Conservation (phyloP, 1,140 invertebrate species). For the Drosophila grimshawi region DNA sequence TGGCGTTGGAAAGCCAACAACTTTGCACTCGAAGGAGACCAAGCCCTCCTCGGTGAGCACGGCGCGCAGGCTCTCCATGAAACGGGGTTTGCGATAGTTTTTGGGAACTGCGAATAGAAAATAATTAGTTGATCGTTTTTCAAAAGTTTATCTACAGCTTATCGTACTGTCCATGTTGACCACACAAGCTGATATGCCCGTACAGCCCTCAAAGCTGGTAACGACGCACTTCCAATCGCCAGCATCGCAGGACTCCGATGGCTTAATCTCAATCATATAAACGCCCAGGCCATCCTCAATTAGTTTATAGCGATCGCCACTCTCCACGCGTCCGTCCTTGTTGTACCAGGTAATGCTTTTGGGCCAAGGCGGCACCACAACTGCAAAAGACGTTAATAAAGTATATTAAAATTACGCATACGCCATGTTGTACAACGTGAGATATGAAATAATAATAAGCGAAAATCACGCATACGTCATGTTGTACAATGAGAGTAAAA, state of each 20-base stretch:
- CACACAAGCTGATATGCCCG: constrained; percentile 89
- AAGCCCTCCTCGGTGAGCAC: constrained; percentile 95
- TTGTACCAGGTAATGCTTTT: constrained; percentile 93
- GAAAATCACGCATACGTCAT: constrained; percentile 36
- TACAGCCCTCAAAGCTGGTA: constrained; percentile 89
- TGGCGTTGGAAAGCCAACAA: constrained; percentile 95
- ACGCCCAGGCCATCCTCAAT: constrained; percentile 92
- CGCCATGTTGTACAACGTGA: background rate
- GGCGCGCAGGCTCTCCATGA: constrained; percentile 94
- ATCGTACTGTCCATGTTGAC: constrained; percentile 88
- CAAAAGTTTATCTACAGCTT: background rate
- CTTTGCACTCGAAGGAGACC: constrained; percentile 96
- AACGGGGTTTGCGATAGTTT: constrained; percentile 94
- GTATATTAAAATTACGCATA: constrained; percentile 12
- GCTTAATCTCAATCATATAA: constrained; percentile 90
- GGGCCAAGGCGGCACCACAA: constrained; percentile 93
- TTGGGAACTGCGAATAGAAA: constrained; percentile 87
- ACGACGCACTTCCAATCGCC: constrained; percentile 96
- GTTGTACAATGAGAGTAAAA: background rate
- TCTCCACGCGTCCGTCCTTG: constrained; percentile 90
- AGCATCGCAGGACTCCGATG: constrained; percentile 91
- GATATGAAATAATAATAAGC: background rate
- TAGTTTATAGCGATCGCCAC: constrained; percentile 88
- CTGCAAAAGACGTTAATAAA: constrained; percentile 78
- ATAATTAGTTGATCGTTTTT: background rate